Evolutionary conservation across 1,140 invertebrate genomes (phyloP).

Genomic region (Pectinophora gossypiella): DNA sequence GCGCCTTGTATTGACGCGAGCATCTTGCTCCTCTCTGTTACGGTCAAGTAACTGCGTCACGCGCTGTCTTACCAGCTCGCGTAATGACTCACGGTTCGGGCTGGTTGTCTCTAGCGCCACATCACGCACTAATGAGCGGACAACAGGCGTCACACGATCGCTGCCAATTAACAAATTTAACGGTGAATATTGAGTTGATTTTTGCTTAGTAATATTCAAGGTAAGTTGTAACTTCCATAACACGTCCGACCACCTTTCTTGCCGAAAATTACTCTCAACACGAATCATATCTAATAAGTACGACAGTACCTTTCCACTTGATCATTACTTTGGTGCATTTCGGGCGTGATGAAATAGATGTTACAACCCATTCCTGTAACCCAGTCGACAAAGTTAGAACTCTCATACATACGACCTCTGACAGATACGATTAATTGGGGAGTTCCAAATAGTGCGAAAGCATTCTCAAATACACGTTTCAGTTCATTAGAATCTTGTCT

Average conservation of each 20-base stretch:
- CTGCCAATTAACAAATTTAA: slow-evolving; percentile 3
- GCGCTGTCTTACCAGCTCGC: neutral
- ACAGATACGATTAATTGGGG: slow-evolving; percentile 1
- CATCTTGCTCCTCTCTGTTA: neutral
- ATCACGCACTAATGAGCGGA: neutral
- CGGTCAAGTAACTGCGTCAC: neutral
- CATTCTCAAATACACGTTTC: slow-evolving; percentile 1
- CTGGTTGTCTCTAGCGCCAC: neutral
- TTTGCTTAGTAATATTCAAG: slow-evolving; percentile 4
- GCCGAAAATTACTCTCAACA: neutral
- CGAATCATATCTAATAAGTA: slow-evolving; percentile 3
- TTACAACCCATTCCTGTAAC: neutral
- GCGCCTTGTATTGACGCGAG: neutral
- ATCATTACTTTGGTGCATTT: slow-evolving; percentile 1
- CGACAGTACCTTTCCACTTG: slow-evolving; percentile 3
- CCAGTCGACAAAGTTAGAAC: neutral
- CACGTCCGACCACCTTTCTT: neutral
- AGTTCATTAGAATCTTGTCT: neutral
- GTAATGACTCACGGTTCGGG: neutral
- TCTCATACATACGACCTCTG: slow-evolving; percentile 3
- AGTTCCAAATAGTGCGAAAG: slow-evolving; percentile 4
- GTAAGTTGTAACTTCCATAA: slow-evolving; percentile 2
- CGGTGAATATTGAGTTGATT: neutral
- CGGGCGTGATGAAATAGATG: slow-evolving; percentile 10
- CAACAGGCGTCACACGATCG: neutral